These are phyloP conservation scores for Neomorphus geoffroyi DNA, from an alignment of 2,797 vertebrate species.

Conservation along the genomic window DNA sequence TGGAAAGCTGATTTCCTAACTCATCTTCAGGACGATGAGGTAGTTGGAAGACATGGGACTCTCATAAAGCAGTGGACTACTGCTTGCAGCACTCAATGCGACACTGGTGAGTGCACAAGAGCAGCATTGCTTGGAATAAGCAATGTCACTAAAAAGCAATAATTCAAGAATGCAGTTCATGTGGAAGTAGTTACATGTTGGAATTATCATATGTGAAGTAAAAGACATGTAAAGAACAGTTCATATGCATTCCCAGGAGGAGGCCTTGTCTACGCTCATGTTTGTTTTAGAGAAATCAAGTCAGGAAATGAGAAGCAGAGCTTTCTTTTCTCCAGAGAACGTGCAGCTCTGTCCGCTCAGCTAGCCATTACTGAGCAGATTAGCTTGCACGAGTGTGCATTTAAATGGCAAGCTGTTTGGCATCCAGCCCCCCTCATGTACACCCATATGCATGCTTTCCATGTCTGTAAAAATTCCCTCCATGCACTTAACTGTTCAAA, in stretches of 20 bases:
- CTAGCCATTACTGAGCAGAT: constrained; percentile 25
- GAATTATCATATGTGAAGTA: not conserved
- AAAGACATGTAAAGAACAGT: not conserved
- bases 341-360: not conserved
- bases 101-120: not conserved
- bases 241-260: not conserved
- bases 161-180: not conserved
- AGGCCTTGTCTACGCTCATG: not conserved
- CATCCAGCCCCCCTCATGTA: constrained; percentile 38
- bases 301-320: constrained; percentile 4
- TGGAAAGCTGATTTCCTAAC: constrained; percentile 53
- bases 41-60: constrained; percentile 68
- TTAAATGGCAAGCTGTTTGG: constrained; percentile 48
- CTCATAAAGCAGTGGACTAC: constrained; percentile 4
- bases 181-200: not conserved
- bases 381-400: constrained; percentile 39
- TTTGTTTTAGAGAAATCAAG: constrained; percentile 7
- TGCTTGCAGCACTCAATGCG: not conserved
- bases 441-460: not conserved
- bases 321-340: constrained; percentile 25
- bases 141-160: not conserved
- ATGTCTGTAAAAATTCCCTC: constrained; percentile 1
- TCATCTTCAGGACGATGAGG: constrained; percentile 68
- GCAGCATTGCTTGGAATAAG: constrained; percentile 1
- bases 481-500: not conserved